Base-by-base conservation (phyloP, 2,113 vertebrate genomes). In the Callorhinus ursinus region DNA sequence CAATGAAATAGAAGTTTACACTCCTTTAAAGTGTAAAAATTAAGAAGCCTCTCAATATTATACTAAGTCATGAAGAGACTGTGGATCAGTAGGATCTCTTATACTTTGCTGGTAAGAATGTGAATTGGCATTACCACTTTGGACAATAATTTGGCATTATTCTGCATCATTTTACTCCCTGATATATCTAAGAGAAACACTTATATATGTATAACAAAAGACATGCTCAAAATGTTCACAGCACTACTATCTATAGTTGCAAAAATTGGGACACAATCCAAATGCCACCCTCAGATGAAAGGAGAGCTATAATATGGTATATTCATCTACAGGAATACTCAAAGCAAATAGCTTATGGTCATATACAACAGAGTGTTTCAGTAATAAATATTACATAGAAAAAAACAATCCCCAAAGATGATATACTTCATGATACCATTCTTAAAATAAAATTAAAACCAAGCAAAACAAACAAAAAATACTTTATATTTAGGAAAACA, bases 381-480 rank as follows among this genome's bases (percentile, higher is more conserved):
- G 39, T n/a, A 94, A 93, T 72, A 72, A 39, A 74, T 39, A 42
- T 42, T 59, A 26, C 9, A 31, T 36, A 42, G 39, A 92, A 93
- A 28, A 76, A 80, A 22, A 8, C 19, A 63, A 95, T 85, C 12
- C 16, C 22, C 2, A 85, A 65, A 63, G 15, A 59, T 72, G 79
- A 76, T 13, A 51, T 46, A 15, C 6, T 65, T 11, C 31, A 63
- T 53, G 36, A 51, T 19, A 33, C 9, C 13, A 3, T 71, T 67
- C 88, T 57, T 28, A 24, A 59, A 59, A 92, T 92, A 90, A 59
- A 95, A 90, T 69, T 87, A 83, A 88, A 93, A 77, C 4, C 3
- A 85, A 82, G n/a, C n/a, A 49, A 95, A 95, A 84, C 4, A 82
- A 74, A 79, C 6, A 69, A 61, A 67, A 71, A 61, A 10, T 21